Percentiles rank a stretch among this genome's conserved stretches.
These are phyloP conservation scores for Coptodon rendalli DNA, from an alignment of 2,113 vertebrate genomes.

Conservation along the genomic window DNA sequence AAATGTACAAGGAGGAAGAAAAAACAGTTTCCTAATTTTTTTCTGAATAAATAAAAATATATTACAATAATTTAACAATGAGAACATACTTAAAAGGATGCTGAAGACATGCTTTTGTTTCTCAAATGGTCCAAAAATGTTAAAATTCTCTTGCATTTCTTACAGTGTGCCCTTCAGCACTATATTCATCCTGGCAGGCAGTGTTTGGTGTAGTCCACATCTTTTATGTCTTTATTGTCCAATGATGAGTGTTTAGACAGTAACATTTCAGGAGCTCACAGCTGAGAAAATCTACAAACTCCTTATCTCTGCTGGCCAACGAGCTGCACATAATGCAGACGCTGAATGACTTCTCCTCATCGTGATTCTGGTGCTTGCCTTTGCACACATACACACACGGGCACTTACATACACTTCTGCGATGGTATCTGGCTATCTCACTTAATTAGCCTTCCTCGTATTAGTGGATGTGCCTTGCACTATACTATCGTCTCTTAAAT, in stretches of 20 bases:
- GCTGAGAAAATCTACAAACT: not conserved
- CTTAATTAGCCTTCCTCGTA: slow-evolving; percentile 60
- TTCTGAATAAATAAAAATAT: not conserved
- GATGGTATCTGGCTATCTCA: slow-evolving; percentile 59
- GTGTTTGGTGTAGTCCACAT: not conserved
- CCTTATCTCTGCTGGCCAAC: not conserved
- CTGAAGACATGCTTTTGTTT: not conserved
- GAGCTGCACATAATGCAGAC: not conserved
- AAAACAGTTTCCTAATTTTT: not conserved
- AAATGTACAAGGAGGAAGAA: not conserved
- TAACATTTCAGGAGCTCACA: not conserved
- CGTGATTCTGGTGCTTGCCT: not conserved
- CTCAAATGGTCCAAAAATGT: not conserved
- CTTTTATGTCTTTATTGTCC: not conserved
- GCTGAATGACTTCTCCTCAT: not conserved
- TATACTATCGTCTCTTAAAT: slow-evolving; percentile 35
- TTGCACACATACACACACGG: not conserved
- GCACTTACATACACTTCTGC: not conserved
- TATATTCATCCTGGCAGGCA: not conserved
- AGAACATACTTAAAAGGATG: not conserved
- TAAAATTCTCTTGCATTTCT: not conserved
- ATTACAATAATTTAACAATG: not conserved
- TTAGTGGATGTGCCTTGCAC: slow-evolving; percentile 34
- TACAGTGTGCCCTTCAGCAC: not conserved
- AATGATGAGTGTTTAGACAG: not conserved